Evolutionary conservation across 2,113 vertebrate genomes (phyloP), one percentile per base, ranked within the genome.

Genomic region (Apistogramma diplotaenia): DNA sequence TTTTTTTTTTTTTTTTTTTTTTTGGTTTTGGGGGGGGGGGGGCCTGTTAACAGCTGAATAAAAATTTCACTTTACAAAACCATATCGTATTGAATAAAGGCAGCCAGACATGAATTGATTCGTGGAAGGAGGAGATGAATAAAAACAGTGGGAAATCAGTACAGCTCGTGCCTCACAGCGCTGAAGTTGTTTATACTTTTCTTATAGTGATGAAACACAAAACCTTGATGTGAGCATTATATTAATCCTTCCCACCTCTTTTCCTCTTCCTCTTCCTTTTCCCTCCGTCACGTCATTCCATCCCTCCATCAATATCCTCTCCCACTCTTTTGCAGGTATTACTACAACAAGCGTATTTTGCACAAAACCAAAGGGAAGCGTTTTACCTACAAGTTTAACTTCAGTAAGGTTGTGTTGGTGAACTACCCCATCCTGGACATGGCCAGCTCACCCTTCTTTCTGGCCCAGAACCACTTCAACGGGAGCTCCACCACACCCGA

Each of bases 331-430:
- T 76, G 67, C 94, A 98, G 97, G 87, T 97, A 98, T 90, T 97
- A 98, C 88, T 97, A 98, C 93, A 98, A 98, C 93, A 98, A 98
- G 88, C 95, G 97, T 72, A 98, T 98, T 93, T 95, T 98, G 67
- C 97, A 98, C 93, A 98, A 98, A 93, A 98, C 97, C 78, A 98
- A 98, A 93, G 97, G 97, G 33, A 98, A 98, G 84, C 95, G 97
- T 25, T 98, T 98, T 92, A 98, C 97, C 79, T 98, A 98, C 96
- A 98, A 98, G 93, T 98, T 98, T 83, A 98, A 98, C 95, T 98
- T 98, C 94, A 98, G 96, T 89, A 98, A 98, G 89, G 97, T 98
- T 1, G 96, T 98, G 21, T 80, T 98, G 61, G 97, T 97, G 27
- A 98, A 98, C 82, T 98, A 97, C 82, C 97, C 97, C 0, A 93